Percentiles rank a stretch among this genome's conserved stretches.
Conservation (phyloP, 2,113 vertebrate genomes). For the Petromus typicus region DNA sequence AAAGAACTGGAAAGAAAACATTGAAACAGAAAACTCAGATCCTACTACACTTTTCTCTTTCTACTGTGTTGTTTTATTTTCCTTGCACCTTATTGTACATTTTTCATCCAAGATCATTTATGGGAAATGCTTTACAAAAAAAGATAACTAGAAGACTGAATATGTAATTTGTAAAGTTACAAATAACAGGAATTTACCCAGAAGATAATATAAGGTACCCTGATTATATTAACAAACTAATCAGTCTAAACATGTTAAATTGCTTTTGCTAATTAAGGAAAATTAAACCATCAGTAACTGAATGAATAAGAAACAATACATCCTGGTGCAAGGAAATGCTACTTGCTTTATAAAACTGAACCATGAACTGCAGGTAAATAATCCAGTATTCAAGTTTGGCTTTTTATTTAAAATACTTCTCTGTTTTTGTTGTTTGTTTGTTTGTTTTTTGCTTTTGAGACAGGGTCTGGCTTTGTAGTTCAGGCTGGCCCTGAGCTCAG, state of each 20-base stretch:
- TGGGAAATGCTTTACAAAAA: background rate
- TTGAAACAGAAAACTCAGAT: background rate
- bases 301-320: background rate
- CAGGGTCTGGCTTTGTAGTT: no score
- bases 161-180: conserved; percentile 7
- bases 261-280: conserved; percentile 28
- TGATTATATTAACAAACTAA: conserved; percentile 1
- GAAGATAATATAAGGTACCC: background rate
- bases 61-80: background rate
- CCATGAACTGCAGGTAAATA: background rate
- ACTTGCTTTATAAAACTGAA: background rate
- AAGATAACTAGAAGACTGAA: background rate
- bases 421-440: no score
- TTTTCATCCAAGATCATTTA: conserved; percentile 10
- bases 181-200: conserved; percentile 16
- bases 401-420: conserved; percentile 12
- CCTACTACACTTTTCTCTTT: background rate
- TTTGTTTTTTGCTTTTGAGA: no score
- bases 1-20: conserved; percentile 26
- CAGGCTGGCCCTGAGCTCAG: no score
- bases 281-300: background rate
- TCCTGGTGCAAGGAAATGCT: conserved; percentile 46
- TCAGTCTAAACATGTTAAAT: conserved; percentile 12
- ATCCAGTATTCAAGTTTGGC: background rate
- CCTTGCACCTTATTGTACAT: background rate